Evolutionary conservation across 2,888 invertebrate genomes (phyloP).

Genomic region (Beris chalybata): DNA sequence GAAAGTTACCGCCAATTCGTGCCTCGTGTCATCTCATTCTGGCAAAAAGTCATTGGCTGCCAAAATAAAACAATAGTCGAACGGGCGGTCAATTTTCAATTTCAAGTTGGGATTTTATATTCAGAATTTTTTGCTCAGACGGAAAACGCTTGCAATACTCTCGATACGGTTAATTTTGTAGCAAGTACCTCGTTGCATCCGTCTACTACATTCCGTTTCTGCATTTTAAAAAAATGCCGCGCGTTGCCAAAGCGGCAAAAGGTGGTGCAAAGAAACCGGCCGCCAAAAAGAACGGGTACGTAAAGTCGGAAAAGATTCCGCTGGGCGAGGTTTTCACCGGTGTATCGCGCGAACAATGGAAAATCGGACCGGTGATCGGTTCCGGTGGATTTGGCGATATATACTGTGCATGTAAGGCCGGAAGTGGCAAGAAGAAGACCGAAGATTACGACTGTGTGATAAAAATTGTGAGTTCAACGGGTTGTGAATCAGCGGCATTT

Average conservation of each 20-base stretch:
- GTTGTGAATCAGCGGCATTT: not conserved
- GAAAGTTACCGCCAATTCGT: not conserved
- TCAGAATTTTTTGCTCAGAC: not conserved
- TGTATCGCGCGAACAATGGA: conserved; percentile 78
- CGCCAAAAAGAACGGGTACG: conserved; percentile 50
- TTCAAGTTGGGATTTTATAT: not conserved
- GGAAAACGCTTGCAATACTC: not conserved
- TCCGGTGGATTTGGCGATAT: conserved; percentile 94
- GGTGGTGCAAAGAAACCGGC: conserved; percentile 36
- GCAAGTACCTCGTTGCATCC: too few species aligned
- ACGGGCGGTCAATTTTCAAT: not conserved
- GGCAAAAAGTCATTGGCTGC: conserved; percentile 18
- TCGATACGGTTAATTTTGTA: not conserved
- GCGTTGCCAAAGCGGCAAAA: conserved; percentile 39
- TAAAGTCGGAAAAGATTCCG: conserved; percentile 50
- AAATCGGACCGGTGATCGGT: conserved; percentile 83
- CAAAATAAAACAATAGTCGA: conserved; percentile 4
- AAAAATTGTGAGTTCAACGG: conserved; percentile 71
- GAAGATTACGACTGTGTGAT: conserved; percentile 69
- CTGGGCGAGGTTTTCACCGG: conserved; percentile 77
- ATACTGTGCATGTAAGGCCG: conserved; percentile 74
- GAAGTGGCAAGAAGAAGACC: conserved; percentile 58
- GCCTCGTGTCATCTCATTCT: not conserved
- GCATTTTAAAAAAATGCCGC: conserved; percentile 38
- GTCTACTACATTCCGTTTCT: too few species aligned